These are phyloP conservation scores for Agriopis leucophaearia DNA, from an alignment of 2,888 invertebrate genomes.

Conservation along the genomic window DNA sequence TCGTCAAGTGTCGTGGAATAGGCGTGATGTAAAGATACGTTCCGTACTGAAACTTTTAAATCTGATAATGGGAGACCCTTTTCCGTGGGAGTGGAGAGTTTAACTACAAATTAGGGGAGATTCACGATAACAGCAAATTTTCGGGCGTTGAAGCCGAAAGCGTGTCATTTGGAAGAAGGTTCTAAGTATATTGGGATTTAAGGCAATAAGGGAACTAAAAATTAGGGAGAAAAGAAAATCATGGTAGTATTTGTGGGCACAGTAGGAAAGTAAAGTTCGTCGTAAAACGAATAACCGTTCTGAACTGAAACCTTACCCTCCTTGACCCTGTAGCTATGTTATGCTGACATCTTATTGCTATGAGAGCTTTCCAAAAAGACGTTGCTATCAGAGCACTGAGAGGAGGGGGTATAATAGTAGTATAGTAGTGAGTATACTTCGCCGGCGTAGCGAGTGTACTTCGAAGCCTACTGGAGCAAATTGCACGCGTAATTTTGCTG, in stretches of 20 bases:
- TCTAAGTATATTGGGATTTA: slow-evolving; percentile 26
- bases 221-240: not conserved
- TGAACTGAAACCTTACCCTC: not conserved
- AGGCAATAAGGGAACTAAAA: slow-evolving; percentile 11
- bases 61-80: slow-evolving; percentile 31
- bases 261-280: not conserved
- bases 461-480: no score
- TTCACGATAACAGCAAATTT: slow-evolving; percentile 28
- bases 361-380: no score
- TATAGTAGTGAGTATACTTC: no score
- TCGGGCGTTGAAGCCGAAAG: slow-evolving; percentile 7
- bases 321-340: no score
- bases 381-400: no score
- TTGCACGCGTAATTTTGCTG: no score
- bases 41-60: slow-evolving; percentile 27
- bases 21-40: not conserved
- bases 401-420: no score
- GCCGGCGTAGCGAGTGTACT: no score
- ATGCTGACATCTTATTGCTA: no score
- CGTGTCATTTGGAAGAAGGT: slow-evolving; percentile 9
- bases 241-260: slow-evolving; percentile 4
- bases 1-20: no score
- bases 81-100: slow-evolving; percentile 23
- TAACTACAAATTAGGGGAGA: slow-evolving; percentile 35
- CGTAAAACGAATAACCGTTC: not conserved